A percentile compares a stretch with the other conserved stretches of the same genome.
Conservation (phyloP, 2,113 vertebrate genomes). For the Carollia perspicillata region DNA sequence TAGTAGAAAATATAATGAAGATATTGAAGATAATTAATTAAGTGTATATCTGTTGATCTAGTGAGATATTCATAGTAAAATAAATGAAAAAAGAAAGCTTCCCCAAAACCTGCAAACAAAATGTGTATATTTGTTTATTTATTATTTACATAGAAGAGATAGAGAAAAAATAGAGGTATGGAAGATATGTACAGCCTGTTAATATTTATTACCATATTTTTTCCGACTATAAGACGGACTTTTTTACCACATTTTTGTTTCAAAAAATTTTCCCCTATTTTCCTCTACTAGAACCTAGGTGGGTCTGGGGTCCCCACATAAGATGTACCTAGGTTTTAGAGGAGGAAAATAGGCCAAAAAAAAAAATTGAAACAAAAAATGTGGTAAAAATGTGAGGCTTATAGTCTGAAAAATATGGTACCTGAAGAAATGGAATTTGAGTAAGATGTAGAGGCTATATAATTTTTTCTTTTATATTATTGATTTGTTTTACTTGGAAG, state of each 20-base stretch:
- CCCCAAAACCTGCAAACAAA: not conserved
- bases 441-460: not conserved
- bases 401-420: too few species aligned
- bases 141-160: not conserved
- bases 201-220: not conserved
- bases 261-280: too few species aligned
- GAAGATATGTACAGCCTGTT: not conserved
- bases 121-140: not conserved
- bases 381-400: too few species aligned
- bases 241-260: too few species aligned
- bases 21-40: not conserved
- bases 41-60: not conserved
- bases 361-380: too few species aligned
- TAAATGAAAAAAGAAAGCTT: not conserved
- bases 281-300: too few species aligned
- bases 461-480: not conserved
- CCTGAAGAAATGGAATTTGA: not conserved
- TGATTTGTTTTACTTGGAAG: not conserved
- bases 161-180: not conserved
- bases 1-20: not conserved
- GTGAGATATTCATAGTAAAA: not conserved
- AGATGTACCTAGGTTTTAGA: too few species aligned
- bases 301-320: too few species aligned
- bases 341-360: too few species aligned
- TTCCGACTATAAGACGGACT: too few species aligned